Evolutionary conservation across 2,797 vertebrate species (phyloP).

Genomic region (Limosa lapponica): DNA sequence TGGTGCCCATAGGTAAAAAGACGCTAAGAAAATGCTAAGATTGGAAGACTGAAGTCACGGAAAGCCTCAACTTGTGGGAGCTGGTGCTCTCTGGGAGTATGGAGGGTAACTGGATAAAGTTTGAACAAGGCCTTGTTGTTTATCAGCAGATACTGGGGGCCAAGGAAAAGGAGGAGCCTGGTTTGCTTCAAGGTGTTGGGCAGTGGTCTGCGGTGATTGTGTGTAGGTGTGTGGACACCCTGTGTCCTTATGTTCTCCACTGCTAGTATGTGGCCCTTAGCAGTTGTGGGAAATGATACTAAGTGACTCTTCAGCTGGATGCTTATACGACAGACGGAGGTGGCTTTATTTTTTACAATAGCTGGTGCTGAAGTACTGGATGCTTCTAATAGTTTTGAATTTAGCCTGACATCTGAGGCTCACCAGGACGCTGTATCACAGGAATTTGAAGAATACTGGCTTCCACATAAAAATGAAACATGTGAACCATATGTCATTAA

Average conservation of each 20-base stretch:
- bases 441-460: conserved; percentile 5
- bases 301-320: neutral
- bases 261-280: neutral
- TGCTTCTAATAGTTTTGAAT: neutral
- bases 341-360: neutral
- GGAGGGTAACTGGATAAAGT: neutral
- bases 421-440: neutral
- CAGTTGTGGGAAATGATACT: neutral
- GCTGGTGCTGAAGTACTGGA: neutral
- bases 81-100: neutral
- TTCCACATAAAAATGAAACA: neutral
- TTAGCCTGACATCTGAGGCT: neutral
- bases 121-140: neutral
- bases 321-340: neutral
- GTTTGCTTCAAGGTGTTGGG: neutral
- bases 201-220: neutral
- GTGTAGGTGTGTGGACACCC: neutral
- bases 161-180: neutral
- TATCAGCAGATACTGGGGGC: neutral
- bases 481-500: neutral
- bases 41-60: neutral
- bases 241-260: neutral
- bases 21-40: neutral
- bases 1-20: neutral
- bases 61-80: neutral